Percentiles rank a stretch among this genome's conserved stretches.
Conservation (phyloP, 1,140 invertebrate species). For the Pentalonia nigronervosa region DNA sequence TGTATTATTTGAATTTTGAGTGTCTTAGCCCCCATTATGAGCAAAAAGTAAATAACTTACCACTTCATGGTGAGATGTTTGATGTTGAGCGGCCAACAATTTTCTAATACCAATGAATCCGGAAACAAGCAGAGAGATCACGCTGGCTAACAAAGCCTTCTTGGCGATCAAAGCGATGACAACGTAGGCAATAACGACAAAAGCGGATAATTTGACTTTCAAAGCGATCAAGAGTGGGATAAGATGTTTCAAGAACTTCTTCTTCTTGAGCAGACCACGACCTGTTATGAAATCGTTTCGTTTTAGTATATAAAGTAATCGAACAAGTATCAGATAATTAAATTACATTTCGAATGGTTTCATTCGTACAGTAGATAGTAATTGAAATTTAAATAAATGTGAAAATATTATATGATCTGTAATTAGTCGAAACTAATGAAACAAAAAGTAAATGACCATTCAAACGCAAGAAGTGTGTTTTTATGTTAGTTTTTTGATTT, state of each 20-base stretch:
- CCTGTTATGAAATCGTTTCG: slow-evolving; percentile 63
- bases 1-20: neutral
- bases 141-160: slow-evolving; percentile 71
- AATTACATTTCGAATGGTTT: neutral
- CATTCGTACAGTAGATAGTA: neutral
- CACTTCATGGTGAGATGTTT: slow-evolving; percentile 58
- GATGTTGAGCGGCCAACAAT: slow-evolving; percentile 64
- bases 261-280: slow-evolving; percentile 67
- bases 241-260: slow-evolving; percentile 69
- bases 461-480: neutral
- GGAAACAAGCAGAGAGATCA: slow-evolving; percentile 72
- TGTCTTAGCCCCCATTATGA: neutral
- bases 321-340: neutral
- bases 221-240: slow-evolving; percentile 69
- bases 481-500: neutral
- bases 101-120: slow-evolving; percentile 69
- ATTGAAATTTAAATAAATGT: neutral
- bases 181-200: slow-evolving; percentile 69
- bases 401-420: neutral
- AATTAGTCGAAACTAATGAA: neutral
- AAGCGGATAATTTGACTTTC: slow-evolving; percentile 70
- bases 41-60: slow-evolving; percentile 42
- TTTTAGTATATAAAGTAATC: neutral
- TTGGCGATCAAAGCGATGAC: slow-evolving; percentile 72
- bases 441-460: neutral